Conservation (phyloP, 2,797 vertebrate genomes). For the Pseudochirops cupreus region DNA sequence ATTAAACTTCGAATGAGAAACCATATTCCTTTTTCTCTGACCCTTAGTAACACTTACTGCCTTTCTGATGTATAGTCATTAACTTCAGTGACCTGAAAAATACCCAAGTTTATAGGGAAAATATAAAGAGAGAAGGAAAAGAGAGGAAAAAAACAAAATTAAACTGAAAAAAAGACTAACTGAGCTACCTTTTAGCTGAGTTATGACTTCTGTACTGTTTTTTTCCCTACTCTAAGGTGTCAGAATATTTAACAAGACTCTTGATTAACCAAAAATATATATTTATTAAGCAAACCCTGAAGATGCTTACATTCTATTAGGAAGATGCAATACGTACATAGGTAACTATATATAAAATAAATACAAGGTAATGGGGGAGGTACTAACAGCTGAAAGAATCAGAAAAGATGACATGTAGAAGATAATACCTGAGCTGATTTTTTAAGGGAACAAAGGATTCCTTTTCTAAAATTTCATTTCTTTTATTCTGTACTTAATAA, state of each 20-base stretch:
- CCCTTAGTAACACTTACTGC: not conserved
- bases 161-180: not conserved
- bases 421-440: not conserved
- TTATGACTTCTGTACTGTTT: not conserved
- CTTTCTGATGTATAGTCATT: not conserved
- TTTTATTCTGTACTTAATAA: not conserved
- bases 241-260: not conserved
- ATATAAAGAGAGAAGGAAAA: not conserved
- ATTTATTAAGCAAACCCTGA: not conserved
- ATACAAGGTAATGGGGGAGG: not conserved
- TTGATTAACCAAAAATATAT: not conserved
- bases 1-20: not conserved
- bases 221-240: not conserved
- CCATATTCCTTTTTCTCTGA: not conserved
- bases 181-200: not conserved
- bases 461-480: not conserved
- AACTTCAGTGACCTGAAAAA: not conserved
- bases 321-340: not conserved
- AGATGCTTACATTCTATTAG: not conserved
- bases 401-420: not conserved
- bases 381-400: not conserved
- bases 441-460: not conserved
- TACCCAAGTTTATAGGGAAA: not conserved
- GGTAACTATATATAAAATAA: not conserved
- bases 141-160: not conserved